phyloP scores from a whole-genome alignment of 2,113 vertebrate species.

The Megalops atlanticus region DNA sequence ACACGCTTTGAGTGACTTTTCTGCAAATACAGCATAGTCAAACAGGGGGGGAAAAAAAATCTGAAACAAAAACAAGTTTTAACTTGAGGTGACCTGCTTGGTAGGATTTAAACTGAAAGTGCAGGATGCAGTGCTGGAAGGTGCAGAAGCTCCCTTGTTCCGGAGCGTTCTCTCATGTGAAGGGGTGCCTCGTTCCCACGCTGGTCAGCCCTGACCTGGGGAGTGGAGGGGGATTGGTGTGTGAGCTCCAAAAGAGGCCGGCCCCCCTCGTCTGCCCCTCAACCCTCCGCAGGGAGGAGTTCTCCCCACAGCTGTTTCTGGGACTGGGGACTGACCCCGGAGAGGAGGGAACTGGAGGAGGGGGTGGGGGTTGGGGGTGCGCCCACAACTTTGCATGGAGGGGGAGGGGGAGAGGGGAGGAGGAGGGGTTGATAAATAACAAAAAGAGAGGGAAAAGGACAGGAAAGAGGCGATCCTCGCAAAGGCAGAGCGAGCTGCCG shows the following conservation, averaged over 20 bases:
- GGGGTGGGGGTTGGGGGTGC: too few species aligned
- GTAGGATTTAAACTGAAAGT: neutral
- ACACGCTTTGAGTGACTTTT: too few species aligned
- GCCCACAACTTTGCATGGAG: neutral
- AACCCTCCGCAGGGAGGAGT: neutral
- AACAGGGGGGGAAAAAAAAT: neutral
- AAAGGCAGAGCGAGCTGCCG: neutral
- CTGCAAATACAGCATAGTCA: too few species aligned
- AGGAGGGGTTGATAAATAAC: neutral
- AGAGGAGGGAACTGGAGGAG: neutral
- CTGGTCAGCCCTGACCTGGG: neutral
- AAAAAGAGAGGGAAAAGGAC: neutral
- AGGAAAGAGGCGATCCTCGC: neutral
- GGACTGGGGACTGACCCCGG: conserved; percentile 2
- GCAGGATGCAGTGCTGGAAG: neutral
- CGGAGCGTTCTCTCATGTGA: too few species aligned
- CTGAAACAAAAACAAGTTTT: neutral
- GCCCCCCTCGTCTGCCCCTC: conserved; percentile 12
- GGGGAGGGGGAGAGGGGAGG: neutral
- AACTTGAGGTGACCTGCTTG: neutral
- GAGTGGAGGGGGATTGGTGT: neutral
- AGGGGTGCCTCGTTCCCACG: neutral
- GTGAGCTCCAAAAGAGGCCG: neutral
- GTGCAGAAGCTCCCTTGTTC: too few species aligned
- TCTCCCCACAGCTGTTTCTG: conserved; percentile 19